Base-by-base conservation (phyloP, 2,797 vertebrate genomes). In the Myoxocephalus aenaeus region DNA sequence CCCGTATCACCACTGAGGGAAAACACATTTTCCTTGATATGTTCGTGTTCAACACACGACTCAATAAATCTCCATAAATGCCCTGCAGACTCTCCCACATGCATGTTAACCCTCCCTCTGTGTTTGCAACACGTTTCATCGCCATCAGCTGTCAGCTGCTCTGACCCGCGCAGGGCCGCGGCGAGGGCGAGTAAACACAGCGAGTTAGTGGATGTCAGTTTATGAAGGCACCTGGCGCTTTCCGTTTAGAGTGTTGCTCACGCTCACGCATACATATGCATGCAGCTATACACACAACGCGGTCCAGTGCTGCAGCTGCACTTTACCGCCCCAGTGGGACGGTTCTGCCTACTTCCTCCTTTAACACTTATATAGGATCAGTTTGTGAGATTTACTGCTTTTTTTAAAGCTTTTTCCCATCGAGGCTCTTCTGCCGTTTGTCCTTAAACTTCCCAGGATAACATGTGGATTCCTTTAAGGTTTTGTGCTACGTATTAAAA, bases 171-270 rank as follows among this genome's bases (percentile, higher is more conserved):
- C 70, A 8, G 64, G 85, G 84, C 80, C 87, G 73, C n/a, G 27
- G 70, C 58, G 27, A 46, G 88, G 87, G 79, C 20, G 77, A 83
- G 80, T 70, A 81, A 90, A 87, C 82, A 80, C 80, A 69, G 27
- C 4, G 29, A 72, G 53, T 63, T 4, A 18, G 48, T 25, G 40
- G 10, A 62, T 40, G 65, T 46, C 70, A 59, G 63, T 65, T 64
- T 17, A 48, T 58, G 54, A 76, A 84, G 74, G 61, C 80, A 85
- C 54, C 71, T 85, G 75, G 42, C 40, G 61, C 56, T 73, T 73
- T 68, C 27, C 54, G 32, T 76, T 56, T 17, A 34, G 10, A 50
- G 5, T 0, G 8, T 13, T 8, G 42, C 25, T 3, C 56, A 42
- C 65, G 10, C 27, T 22, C 57, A 76, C 56, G 62, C 27, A 25